Evolutionary conservation across 2,888 invertebrate species (phyloP), one percentile per base, ranked within the genome.

Genomic region (Andrena trimmerana): DNA sequence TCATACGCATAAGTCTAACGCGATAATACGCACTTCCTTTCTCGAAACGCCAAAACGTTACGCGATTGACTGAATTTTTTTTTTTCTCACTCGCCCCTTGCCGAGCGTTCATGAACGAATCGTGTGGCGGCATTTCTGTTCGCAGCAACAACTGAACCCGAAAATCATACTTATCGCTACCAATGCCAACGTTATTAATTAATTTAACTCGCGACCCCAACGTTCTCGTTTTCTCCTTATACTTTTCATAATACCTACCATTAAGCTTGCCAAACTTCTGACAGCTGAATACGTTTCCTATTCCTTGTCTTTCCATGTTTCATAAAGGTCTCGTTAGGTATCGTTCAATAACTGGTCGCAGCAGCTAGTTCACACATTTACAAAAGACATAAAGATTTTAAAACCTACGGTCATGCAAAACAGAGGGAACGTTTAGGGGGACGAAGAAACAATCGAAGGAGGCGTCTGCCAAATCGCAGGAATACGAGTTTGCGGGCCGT

Each of bases 401-500:
- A 72, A 84, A 62, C 63, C 66, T 67, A 60, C 27, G 63, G 68
- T 73, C 70, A 27, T 73, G 80, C 83, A 27, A 82, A 69, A 70
- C 76, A 59, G 79, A 84, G 77, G 66, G 81, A 63, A 71, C 68
- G 73, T 77, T 71, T 70, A 68, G 63, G 63, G 79, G 78, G 80
- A 72, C 81, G 71, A 65, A 75, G 69, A 76, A 75, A 69, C 63
- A 60, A 86, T 74, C 78, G 8, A 65, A 67, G 81, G 73, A 78
- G 78, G 78, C 86, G 85, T 86, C 87, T 86, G 88, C 83, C 85
- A 86, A 86, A 85, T 88, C 81, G 86, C 87, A 85, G 67, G 75
- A 85, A 90, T 90, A 89, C 89, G 89, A 91, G 89, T 90, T 90
- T 91, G 90, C 90, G 90, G 87, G 86, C 89, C 87, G 87, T 90